Base-by-base conservation (phyloP, 2,888 invertebrate species). In the Cosmopolites sordidus region DNA sequence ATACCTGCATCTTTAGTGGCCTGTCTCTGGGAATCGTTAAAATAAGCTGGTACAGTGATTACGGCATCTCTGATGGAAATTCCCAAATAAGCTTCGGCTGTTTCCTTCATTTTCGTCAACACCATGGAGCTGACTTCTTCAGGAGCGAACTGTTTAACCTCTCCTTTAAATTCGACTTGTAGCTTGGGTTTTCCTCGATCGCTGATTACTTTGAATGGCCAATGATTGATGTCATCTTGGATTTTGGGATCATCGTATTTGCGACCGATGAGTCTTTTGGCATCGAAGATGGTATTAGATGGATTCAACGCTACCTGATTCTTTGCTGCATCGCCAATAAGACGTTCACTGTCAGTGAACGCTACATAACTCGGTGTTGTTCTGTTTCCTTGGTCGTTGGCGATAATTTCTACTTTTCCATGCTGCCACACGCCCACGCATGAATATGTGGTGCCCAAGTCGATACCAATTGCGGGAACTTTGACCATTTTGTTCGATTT, bases 381-480 rank as follows among this genome's bases (percentile, higher is more conserved):
- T 51, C 91, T 76, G 74, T 92, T 92, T 58, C 91, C 92, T 62
- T 65, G 89, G 70, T 90, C 90, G 69, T 92, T 92, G 52, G 91
- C 89, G 68, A 91, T 89, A 60, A 89, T 87, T 71, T 90, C 89
- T 64, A 89, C 87, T 71, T 88, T 88, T 46, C 40, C 86, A 68
- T 89, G 81, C 66, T 87, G 86, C 76, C 86, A 90, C 11, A 89
- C 87, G 42, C 85, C 89, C 47, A 89, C 89, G 37, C 89, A 89
- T 46, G 90, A 91, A 75, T 86, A 92, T 5, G 92, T 92, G 22
- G 92, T 92, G 65, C 92, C 92, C 69, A 92, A 79, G 78, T 89
- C 89, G 65, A 89, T 92, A 64, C 88, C 88, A 65, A 87, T 79
- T 62, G 83, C 83, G 59, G 80, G 78, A 62, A 73, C 69, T 67